These are phyloP conservation scores for Zaprionus kolodkinae DNA, from an alignment of 1,140 invertebrate species.

Conservation along the genomic window DNA sequence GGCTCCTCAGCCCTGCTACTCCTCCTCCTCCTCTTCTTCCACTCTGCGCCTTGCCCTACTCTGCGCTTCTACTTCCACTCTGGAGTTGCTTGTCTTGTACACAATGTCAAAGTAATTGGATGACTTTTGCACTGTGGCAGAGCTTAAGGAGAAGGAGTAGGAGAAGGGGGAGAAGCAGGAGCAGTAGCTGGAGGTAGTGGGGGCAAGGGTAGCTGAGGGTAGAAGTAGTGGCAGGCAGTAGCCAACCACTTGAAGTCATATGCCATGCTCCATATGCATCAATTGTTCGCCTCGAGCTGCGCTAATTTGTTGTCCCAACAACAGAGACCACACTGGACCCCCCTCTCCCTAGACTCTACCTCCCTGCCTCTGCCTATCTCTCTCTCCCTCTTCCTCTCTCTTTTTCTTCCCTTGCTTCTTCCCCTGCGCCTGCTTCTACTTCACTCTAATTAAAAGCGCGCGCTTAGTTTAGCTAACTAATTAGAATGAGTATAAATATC, in stretches of 20 bases:
- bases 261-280: slow-evolving; percentile 67
- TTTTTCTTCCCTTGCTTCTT: too few species aligned
- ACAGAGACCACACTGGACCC: neutral
- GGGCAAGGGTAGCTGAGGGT: too few species aligned
- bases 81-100: slow-evolving; percentile 29
- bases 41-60: neutral
- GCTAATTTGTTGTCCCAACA: neutral
- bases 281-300: slow-evolving; percentile 47
- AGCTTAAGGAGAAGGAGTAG: neutral
- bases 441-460: slow-evolving; percentile 60
- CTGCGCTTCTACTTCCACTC: slow-evolving; percentile 7
- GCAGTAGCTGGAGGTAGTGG: neutral
- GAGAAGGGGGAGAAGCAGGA: neutral
- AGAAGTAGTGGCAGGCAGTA: neutral
- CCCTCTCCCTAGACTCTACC: neutral
- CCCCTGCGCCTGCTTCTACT: slow-evolving; percentile 11
- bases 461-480: slow-evolving; percentile 62
- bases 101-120: slow-evolving; percentile 81
- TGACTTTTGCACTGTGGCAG: slow-evolving; percentile 62
- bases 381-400: neutral
- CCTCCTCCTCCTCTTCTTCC: neutral
- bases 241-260: slow-evolving; percentile 20
- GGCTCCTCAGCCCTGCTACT: neutral
- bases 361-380: neutral
- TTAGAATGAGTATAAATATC: slow-evolving; percentile 66